Base-by-base conservation (phyloP, 2,888 invertebrate genomes). In the Trissolcus brochymenae region DNA sequence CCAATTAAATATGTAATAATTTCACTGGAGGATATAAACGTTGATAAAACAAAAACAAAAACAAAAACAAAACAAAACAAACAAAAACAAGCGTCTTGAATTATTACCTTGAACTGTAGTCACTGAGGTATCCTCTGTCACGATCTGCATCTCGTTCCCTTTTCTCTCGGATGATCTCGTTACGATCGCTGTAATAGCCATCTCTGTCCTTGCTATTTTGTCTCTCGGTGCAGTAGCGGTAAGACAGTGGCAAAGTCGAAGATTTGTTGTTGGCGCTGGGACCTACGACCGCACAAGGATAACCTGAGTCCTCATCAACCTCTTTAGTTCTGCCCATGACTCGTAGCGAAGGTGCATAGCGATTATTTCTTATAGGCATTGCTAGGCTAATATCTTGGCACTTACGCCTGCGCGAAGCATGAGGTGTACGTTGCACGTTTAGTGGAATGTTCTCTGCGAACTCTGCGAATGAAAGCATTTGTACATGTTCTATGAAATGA, bases 161-260 rank as follows among this genome's bases (percentile, higher is more conserved):
- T 67, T 87, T 88, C 83, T 94, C 94, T 17, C 94, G 90, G 86
- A 95, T 93, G 81, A 96, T 90, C 90, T 96, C 96, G 88, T 96
- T 96, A 81, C 96, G 93, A 90, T 96, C 96, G 87, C 96, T 95
- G 89, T 96, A 96, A 89, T 96, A 96, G 60, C 96, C 96, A 86
- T 96, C 96, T 19, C 95, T 92, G 80, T 94, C 94, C 75, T 92
- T 91, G 85, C 92, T 92, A 82, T 91, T 90, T 81, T 92, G 91
- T 81, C 92, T 89, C 79, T 89, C 88, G 78, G 91, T 92, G 83
- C 89, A 90, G 74, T 94, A 91, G 51, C 94, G 92, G 87, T 95
- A 95, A 46, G 95, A 94, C 80, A 95, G 90, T 46, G 96, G 95
- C 85, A 96, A 90, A 2, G 96, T 96, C 51, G 95, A 95, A 19